Conservation (phyloP, 2,797 vertebrate genomes). For the Melanotaenia parkinsoni region DNA sequence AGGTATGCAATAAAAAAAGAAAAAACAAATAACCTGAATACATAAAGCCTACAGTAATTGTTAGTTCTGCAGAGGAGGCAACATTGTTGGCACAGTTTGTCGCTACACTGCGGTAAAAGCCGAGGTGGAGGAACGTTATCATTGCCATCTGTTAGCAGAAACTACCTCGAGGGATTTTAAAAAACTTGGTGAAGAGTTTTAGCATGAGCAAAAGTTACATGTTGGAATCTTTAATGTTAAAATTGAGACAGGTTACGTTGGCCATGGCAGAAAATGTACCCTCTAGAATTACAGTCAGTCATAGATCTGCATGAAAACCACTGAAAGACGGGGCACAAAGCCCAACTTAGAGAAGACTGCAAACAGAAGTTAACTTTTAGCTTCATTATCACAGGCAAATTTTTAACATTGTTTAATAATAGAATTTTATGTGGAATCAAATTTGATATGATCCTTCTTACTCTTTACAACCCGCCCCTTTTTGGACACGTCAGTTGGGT, state of each 20-base stretch:
- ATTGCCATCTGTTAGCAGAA: no score
- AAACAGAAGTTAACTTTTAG: no score
- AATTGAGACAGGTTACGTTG: background rate
- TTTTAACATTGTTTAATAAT: background rate
- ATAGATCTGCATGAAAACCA: no score
- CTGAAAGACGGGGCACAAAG: no score
- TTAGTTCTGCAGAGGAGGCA: background rate
- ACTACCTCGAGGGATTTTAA: no score
- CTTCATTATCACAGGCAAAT: background rate
- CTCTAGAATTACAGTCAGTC: no score
- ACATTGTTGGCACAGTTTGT: background rate
- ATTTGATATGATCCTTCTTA: background rate
- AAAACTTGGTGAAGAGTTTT: background rate
- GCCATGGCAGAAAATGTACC: background rate
- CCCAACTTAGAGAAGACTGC: no score
- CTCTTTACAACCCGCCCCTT: background rate
- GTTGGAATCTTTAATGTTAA: background rate
- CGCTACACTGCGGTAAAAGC: background rate
- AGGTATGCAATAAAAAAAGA: background rate
- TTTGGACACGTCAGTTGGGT: no score
- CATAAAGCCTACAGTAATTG: background rate
- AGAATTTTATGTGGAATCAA: background rate
- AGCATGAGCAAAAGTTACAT: background rate
- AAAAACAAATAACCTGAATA: no score
- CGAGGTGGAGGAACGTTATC: no score